Base-by-base conservation (phyloP, 2,113 vertebrate genomes). In the Zapornia atra region DNA sequence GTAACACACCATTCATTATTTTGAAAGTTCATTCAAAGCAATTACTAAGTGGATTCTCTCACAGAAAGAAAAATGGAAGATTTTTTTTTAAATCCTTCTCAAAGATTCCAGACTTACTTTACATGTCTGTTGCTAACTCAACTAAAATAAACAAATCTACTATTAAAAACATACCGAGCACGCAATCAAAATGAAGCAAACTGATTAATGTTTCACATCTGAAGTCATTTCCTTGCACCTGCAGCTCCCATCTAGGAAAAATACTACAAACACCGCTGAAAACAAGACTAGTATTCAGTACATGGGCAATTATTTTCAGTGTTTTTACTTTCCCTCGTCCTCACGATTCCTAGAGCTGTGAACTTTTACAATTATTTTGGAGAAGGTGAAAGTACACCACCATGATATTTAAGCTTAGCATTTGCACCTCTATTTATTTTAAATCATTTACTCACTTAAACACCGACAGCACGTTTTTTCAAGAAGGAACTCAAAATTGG, bases 171-270 rank as follows among this genome's bases (percentile, higher is more conserved):
- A 79, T 82, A 94, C 48, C 40, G 24, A 91, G 46, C 31, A 34
- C 2, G 33, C 50, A 94, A 88, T 76, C 72, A 82, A 96, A 94
- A 95, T 46, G 42, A 93, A 81, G 54, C 71, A 94, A 94, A 94
- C 10, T 93, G 87, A 97, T 96, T 96, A 87, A 95, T 95, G 87
- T 88, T 93, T 96, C 94, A 96, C 86, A 95, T 95, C 73, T 98
- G 95, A 97, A 97, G 97, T 95, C 50, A 97, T 97, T 98, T 97
- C 96, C 96, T 97, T 93, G 94, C 89, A 97, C 88, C 96, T 97
- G 94, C 89, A 93, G 83, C 78, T 94, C 51, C 69, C 71, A 95
- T 92, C 82, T 50, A 92, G 71, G 82, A 91, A 96, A 98, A 98
- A 90, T 94, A 93, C 86, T 96, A 95, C 56, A 88, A 96, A 73